These are phyloP conservation scores for Epinephelus fuscoguttatus DNA, from an alignment of 2,113 vertebrate species.

Conservation along the genomic window DNA sequence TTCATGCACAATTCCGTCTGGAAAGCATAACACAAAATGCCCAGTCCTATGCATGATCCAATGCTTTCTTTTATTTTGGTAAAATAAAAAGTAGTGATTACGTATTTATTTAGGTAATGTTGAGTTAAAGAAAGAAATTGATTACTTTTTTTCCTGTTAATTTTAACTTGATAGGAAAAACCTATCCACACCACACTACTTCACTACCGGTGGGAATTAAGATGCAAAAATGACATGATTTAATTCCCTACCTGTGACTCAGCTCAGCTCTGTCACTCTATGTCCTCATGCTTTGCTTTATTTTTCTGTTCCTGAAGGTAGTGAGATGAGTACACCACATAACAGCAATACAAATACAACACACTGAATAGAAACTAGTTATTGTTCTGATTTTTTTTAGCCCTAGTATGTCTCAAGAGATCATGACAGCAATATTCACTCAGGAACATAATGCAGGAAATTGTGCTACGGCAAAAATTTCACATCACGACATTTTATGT, in stretches of 20 bases:
- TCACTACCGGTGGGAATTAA: conserved; percentile 32
- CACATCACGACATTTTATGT: conserved; percentile 76
- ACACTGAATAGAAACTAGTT: conserved; percentile 79
- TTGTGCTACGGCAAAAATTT: conserved; percentile 83
- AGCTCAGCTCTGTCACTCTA: conserved; percentile 28
- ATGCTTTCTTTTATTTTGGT: conserved; percentile 23
- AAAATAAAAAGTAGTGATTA: too few species aligned
- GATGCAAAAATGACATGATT: conserved; percentile 15
- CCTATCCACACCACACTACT: conserved; percentile 22
- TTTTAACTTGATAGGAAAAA: conserved; percentile 28
- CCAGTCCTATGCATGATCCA: conserved; percentile 44
- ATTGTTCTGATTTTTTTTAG: conserved; percentile 65
- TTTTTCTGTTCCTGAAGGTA: conserved; percentile 51
- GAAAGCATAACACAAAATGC: conserved; percentile 65
- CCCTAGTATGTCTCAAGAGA: conserved; percentile 76
- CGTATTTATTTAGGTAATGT: conserved; percentile 8
- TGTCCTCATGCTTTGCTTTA: conserved; percentile 64
- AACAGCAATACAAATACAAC: conserved; percentile 74
- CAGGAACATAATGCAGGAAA: conserved; percentile 77
- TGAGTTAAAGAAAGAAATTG: conserved; percentile 37
- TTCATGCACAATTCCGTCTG: conserved; percentile 81
- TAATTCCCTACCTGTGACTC: conserved; percentile 18
- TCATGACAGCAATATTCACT: conserved; percentile 68
- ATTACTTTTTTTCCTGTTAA: conserved; percentile 32
- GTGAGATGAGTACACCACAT: conserved; percentile 75